Percentiles rank a stretch among this genome's conserved stretches.
Conservation (phyloP, 2,888 invertebrate genomes). For the Rhogogaster chlorosoma region DNA sequence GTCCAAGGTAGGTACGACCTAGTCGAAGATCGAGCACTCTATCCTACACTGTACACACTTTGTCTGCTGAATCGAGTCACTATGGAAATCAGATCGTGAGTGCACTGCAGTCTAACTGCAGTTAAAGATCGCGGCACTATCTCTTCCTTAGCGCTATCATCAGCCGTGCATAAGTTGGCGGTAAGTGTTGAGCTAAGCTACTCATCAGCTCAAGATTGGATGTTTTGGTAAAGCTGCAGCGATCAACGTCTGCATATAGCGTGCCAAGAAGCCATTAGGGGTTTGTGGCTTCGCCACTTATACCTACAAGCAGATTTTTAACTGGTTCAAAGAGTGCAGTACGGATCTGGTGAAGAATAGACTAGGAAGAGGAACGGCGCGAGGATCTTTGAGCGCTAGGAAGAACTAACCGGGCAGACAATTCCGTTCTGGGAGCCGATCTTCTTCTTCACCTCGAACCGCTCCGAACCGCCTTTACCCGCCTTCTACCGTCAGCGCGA, state of each 20-base stretch:
- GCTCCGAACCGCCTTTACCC: constrained; percentile 55
- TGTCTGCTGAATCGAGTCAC: neutral
- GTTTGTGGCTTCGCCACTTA: neutral
- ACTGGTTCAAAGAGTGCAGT: neutral
- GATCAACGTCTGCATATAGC: neutral
- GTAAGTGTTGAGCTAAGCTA: neutral
- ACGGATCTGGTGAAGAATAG: neutral
- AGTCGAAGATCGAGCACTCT: neutral
- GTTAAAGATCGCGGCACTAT: neutral
- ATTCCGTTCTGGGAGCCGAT: constrained; percentile 60
- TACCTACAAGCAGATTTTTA: neutral
- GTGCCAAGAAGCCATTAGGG: neutral
- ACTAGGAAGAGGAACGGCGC: neutral
- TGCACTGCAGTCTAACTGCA: constrained; percentile 1
- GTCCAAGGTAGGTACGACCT: neutral
- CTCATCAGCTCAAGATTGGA: neutral
- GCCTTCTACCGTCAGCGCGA: constrained; percentile 63
- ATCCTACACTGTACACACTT: neutral
- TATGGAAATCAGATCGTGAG: constrained; percentile 9
- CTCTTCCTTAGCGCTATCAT: constrained; percentile 13
- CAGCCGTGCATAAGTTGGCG: neutral
- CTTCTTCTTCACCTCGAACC: constrained; percentile 50
- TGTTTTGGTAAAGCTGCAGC: neutral
- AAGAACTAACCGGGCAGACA: constrained; percentile 60
- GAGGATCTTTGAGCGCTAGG: constrained; percentile 17